Evolutionary conservation across 2,113 vertebrate genomes (phyloP).

Genomic region (Gnathonemus longibarbis): DNA sequence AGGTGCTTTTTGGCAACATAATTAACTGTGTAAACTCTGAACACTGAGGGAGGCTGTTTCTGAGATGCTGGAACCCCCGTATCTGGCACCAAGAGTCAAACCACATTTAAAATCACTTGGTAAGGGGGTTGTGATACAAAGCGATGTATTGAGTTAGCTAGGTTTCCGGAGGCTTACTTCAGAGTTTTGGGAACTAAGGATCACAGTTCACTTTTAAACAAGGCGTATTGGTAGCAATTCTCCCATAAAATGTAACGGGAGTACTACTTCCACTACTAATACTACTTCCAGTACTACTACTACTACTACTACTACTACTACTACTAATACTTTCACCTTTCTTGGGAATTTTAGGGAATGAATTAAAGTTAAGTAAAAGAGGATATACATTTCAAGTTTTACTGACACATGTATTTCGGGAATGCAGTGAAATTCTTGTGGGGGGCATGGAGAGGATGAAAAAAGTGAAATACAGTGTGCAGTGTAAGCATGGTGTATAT

Average conservation of each 20-base stretch:
- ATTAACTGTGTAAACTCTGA: not conserved
- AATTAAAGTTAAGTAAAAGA: not conserved
- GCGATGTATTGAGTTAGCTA: not conserved
- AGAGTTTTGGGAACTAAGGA: not conserved
- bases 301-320: not conserved
- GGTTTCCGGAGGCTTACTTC: not conserved
- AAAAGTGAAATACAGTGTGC: not conserved
- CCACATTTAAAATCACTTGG: not conserved
- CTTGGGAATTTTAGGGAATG: not conserved
- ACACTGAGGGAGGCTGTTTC: not conserved
- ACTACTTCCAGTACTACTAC: not conserved
- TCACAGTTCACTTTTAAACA: not conserved
- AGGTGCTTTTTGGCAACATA: not conserved
- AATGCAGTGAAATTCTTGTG: not conserved
- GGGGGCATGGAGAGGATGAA: not conserved
- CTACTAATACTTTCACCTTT: not conserved
- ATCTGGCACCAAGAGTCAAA: not conserved
- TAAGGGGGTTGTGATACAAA: not conserved
- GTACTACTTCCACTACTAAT: not conserved
- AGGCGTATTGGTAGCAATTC: not conserved
- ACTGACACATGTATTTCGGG: not conserved
- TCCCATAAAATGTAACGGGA: not conserved
- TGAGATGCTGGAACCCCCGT: not conserved
- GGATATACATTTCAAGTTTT: not conserved
- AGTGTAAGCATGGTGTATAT: not conserved